Evolutionary conservation across 2,888 invertebrate species (phyloP).

Genomic region (Acanthosepion esculentum): DNA sequence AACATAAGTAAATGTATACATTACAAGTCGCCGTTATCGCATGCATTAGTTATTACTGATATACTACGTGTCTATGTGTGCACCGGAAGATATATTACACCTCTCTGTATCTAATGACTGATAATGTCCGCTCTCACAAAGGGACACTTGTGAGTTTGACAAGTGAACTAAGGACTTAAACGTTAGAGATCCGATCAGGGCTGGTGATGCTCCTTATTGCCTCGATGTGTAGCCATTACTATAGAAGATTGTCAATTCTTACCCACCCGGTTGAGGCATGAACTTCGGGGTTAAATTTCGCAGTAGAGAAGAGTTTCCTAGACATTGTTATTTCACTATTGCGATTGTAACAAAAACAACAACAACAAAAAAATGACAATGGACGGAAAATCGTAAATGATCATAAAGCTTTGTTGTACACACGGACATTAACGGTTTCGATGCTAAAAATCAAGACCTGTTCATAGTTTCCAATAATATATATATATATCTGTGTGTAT

Average conservation of each 20-base stretch:
- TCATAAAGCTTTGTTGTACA: not conserved
- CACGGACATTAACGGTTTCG: not conserved
- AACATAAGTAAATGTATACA: not conserved
- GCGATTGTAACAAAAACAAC: not conserved
- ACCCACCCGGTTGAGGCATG: not conserved
- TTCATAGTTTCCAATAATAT: not conserved
- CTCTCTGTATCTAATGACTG: not conserved
- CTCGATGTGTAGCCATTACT: not conserved
- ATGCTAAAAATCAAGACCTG: not conserved
- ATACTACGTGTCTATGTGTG: constrained; percentile 6
- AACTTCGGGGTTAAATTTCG: not conserved
- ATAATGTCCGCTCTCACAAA: not conserved
- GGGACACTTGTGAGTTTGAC: not conserved
- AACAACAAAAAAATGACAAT: not conserved
- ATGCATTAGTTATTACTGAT: not conserved
- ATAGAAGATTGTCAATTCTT: not conserved
- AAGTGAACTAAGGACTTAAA: not conserved
- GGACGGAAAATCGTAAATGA: not conserved
- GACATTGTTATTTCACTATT: too few relatives aligned
- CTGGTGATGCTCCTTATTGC: not conserved
- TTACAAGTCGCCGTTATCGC: not conserved
- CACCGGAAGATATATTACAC: not conserved
- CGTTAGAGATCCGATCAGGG: not conserved
- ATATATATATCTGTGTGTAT: too few relatives aligned
- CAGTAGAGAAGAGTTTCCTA: not conserved